Evolutionary conservation across 2,113 vertebrate species (phyloP).

Genomic region (Aplodontia rufa): DNA sequence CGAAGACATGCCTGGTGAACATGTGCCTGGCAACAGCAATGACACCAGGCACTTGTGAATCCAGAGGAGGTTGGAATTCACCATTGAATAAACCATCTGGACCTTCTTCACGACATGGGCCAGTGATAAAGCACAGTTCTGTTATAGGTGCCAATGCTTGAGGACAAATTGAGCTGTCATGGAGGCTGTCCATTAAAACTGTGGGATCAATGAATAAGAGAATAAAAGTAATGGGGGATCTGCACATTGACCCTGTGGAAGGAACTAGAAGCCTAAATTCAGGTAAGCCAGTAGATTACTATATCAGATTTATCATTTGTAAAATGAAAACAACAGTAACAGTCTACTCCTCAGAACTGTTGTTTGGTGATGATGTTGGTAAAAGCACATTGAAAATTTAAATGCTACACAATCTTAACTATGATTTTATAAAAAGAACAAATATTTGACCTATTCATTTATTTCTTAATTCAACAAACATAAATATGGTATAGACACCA

Average conservation of each 20-base stretch:
- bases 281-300: constrained; percentile 4
- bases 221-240: constrained; percentile 18
- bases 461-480: constrained; percentile 57
- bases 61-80: not conserved
- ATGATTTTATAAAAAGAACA: constrained; percentile 9
- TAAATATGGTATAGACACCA: constrained; percentile 31
- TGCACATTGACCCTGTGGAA: not conserved
- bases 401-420: not conserved
- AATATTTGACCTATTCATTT: constrained; percentile 47
- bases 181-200: not conserved
- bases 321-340: not conserved
- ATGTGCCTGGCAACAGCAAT: rapidly evolving
- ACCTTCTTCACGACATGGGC: not conserved
- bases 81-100: constrained; percentile 1
- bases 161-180: not conserved
- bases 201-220: not conserved
- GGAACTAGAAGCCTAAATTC: not conserved
- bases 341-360: not conserved
- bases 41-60: not conserved
- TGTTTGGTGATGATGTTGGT: not conserved
- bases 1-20: not conserved
- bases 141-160: not conserved
- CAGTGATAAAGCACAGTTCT: not conserved
- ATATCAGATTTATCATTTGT: not conserved
- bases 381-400: constrained; percentile 17